A percentile compares a stretch with the other conserved stretches of the same genome.
phyloP scores from a whole-genome alignment of 2,113 vertebrate species.

The Lipotes vexillifer region DNA sequence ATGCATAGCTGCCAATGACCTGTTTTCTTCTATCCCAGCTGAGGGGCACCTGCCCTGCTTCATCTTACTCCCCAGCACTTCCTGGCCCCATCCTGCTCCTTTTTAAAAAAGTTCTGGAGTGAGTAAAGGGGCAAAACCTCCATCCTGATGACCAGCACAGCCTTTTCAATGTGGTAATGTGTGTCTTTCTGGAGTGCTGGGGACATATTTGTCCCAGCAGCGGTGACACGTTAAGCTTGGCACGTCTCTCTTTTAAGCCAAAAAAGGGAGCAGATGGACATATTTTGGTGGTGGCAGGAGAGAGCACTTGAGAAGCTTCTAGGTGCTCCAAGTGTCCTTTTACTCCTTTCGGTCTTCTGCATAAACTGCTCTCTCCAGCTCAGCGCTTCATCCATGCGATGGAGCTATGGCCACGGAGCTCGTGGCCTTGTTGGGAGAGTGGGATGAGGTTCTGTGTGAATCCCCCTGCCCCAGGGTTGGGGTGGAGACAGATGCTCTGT shows the following conservation, averaged over 20 bases:
- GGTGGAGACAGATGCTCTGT: too few relatives aligned
- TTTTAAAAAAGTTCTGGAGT: not conserved
- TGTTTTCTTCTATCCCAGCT: not conserved
- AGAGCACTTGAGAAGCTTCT: not conserved
- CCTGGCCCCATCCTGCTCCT: too few relatives aligned
- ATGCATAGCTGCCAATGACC: not conserved
- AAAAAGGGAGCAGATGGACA: not conserved
- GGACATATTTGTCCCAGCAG: not conserved
- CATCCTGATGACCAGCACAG: rapidly evolving
- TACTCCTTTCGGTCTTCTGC: rapidly evolving
- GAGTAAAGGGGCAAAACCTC: not conserved
- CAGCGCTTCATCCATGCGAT: rapidly evolving
- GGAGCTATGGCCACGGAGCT: not conserved
- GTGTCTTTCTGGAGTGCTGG: not conserved
- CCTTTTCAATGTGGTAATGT: not conserved
- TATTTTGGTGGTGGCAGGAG: not conserved
- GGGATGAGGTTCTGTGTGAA: rapidly evolving
- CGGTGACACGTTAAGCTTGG: not conserved
- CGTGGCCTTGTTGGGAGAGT: rapidly evolving
- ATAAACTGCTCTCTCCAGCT: rapidly evolving
- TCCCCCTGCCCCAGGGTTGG: rapidly evolving
- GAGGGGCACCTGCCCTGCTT: not conserved
- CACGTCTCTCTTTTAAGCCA: not conserved
- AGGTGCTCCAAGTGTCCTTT: not conserved
- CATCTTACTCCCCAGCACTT: not conserved